phyloP scores from a whole-genome alignment of 2,797 vertebrate species.

The Micrastur ruficollis region DNA sequence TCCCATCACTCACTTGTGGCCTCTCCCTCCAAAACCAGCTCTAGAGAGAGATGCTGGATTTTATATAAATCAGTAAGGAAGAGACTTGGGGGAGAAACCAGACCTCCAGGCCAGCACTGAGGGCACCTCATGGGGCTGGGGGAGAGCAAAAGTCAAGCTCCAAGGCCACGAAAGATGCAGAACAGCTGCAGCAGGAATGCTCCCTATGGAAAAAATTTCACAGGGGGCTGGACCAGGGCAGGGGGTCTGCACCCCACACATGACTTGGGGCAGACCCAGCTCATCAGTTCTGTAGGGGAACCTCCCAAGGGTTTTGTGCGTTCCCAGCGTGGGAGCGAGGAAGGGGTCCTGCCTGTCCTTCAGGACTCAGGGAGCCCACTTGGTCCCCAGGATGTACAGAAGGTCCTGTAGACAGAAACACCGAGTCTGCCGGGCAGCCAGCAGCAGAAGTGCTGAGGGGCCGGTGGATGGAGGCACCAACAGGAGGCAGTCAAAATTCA shows the following conservation, averaged over 20 bases:
- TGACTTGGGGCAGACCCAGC: not conserved
- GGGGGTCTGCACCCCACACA: not conserved
- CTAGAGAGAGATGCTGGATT: not conserved
- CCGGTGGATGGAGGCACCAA: not conserved
- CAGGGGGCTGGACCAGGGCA: not conserved
- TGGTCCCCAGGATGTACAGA: not conserved
- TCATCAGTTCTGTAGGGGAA: not conserved
- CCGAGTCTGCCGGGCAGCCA: not conserved
- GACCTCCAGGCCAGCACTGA: not conserved
- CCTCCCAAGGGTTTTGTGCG: not conserved
- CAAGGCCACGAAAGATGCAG: not conserved
- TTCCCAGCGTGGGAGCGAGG: not conserved
- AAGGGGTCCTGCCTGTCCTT: not conserved
- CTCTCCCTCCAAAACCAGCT: not conserved
- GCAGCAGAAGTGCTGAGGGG: not conserved
- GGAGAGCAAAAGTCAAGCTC: not conserved
- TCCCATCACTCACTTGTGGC: not conserved
- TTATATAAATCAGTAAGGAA: not conserved
- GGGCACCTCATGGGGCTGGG: not conserved
- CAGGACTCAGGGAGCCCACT: not conserved
- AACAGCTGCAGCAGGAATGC: not conserved
- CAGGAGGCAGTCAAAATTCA: not conserved
- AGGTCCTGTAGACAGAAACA: not conserved
- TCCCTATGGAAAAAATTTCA: not conserved
- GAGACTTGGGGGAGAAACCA: fast-evolving